phyloP scores from a whole-genome alignment of 2,797 vertebrate genomes.

The Emydoidea blandingii region DNA sequence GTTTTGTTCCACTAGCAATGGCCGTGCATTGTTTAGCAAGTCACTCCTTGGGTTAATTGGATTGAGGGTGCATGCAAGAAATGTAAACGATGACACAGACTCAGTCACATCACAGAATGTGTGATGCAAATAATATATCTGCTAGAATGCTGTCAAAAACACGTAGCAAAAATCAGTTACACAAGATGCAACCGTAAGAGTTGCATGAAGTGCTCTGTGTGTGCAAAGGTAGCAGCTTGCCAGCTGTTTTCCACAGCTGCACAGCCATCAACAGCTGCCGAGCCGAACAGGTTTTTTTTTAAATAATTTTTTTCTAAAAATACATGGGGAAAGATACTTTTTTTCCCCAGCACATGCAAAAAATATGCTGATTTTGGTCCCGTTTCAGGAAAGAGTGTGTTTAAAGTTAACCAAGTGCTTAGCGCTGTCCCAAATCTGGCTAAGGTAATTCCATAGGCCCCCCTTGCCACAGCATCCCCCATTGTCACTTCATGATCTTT shows the following conservation, averaged over 20 bases:
- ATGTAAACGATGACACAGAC: not conserved
- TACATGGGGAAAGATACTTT: not conserved
- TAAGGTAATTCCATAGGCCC: not conserved
- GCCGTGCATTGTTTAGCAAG: not conserved
- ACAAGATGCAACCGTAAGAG: not conserved
- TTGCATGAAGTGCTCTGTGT: not conserved
- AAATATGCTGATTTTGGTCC: not conserved
- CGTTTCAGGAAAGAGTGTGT: not conserved
- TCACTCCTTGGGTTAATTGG: not conserved
- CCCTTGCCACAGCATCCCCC: not conserved
- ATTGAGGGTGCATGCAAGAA: not conserved
- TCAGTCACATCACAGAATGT: not conserved
- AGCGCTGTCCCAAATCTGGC: not conserved
- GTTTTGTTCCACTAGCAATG: too few relatives aligned
- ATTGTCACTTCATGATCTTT: not conserved
- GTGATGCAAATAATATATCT: not conserved
- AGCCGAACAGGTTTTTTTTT: not conserved
- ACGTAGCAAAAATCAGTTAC: not conserved
- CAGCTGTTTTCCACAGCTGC: conserved; percentile 60
- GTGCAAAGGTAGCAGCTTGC: not conserved
- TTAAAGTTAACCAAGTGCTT: not conserved
- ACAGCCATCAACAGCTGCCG: conserved; percentile 16
- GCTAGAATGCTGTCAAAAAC: not conserved
- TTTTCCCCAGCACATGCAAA: not conserved
- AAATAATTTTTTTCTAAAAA: not conserved